Percentiles rank a stretch among this genome's conserved stretches.
Evolutionary conservation across 2,797 vertebrate genomes (phyloP).

Genomic region (Gallinago stenura): DNA sequence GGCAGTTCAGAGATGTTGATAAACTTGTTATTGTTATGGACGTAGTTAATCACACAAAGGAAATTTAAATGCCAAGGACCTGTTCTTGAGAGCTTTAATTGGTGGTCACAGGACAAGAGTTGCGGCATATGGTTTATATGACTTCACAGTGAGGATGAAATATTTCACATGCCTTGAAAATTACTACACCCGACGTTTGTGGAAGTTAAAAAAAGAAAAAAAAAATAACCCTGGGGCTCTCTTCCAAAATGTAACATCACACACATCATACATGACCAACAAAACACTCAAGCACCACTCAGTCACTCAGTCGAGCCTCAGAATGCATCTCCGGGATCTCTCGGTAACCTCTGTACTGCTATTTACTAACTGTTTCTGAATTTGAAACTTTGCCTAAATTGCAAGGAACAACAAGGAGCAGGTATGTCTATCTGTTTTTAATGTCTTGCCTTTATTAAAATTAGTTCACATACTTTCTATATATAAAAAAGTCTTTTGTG

Average conservation of each 20-base stretch:
- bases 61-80: background rate
- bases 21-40: background rate
- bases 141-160: background rate
- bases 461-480: background rate
- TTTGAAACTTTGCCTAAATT: background rate
- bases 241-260: conserved; percentile 34
- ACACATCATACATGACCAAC: background rate
- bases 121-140: background rate
- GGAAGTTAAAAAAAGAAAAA: background rate
- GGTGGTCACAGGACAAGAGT: background rate
- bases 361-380: background rate
- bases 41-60: background rate
- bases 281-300: background rate
- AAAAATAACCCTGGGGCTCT: background rate
- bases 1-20: background rate
- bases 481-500: background rate
- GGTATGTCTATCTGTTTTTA: background rate
- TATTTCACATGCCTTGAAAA: background rate
- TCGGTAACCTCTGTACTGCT: background rate
- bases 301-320: background rate
- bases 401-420: background rate
- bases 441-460: background rate
- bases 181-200: background rate
- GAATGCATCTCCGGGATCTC: background rate
- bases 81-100: background rate